Conservation (phyloP, 2,113 vertebrate genomes). For the Syngnathoides biaculeatus region DNA sequence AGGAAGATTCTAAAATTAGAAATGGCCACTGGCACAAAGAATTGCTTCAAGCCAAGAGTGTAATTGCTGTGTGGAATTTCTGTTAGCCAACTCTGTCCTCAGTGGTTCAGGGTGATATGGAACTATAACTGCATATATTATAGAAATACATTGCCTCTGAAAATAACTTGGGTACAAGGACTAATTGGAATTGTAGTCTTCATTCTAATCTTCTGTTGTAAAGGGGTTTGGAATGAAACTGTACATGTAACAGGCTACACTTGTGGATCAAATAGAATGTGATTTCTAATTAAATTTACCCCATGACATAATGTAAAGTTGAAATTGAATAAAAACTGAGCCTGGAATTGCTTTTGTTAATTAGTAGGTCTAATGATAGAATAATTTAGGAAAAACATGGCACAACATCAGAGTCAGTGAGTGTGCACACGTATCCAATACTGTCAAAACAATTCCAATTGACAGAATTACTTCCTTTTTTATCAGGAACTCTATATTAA, state of each 20-base stretch:
- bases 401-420: constrained; percentile 18
- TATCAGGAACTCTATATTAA: constrained; percentile 46
- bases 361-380: constrained; percentile 35
- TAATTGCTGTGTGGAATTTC: constrained; percentile 65
- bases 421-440: constrained; percentile 14
- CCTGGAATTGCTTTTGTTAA: constrained; percentile 35
- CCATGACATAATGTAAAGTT: constrained; percentile 41
- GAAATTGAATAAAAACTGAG: constrained; percentile 58
- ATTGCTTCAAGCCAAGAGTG: constrained; percentile 45
- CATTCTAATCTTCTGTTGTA: constrained; percentile 16
- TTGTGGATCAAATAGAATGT: background rate
- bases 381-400: constrained; percentile 25
- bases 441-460: background rate
- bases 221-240: constrained; percentile 9
- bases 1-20: constrained; percentile 50
- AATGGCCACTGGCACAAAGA: constrained; percentile 57
- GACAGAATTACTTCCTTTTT: constrained; percentile 52
- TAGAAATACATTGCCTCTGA: constrained; percentile 36
- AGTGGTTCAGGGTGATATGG: constrained; percentile 44
- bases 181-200: constrained; percentile 20
- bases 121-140: constrained; percentile 53
- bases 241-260: background rate
- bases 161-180: constrained; percentile 47
- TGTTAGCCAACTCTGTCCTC: constrained; percentile 56
- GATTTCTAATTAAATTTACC: background rate